Percentiles rank a stretch among this genome's conserved stretches.
These are phyloP conservation scores for Casuarius casuarius DNA, from an alignment of 2,113 vertebrate genomes.

Conservation along the genomic window DNA sequence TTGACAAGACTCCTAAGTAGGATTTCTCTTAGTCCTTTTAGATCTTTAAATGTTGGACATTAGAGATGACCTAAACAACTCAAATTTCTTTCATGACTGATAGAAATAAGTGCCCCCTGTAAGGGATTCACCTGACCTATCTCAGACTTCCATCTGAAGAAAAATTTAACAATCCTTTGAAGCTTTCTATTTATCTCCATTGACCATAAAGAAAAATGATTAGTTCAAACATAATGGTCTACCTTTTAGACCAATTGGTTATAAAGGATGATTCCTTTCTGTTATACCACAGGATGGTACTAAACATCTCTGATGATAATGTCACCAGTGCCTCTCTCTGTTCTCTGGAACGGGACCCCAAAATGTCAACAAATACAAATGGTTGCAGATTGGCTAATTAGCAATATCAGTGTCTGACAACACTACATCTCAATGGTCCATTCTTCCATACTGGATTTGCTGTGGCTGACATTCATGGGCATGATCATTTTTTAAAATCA, in stretches of 20 bases:
- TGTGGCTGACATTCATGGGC: accelerated
- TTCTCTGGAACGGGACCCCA: not conserved
- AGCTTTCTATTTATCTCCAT: not conserved
- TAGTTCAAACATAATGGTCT: not conserved
- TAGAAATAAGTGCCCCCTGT: not conserved
- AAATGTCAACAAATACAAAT: not conserved
- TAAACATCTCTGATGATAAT: not conserved
- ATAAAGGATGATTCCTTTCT: not conserved
- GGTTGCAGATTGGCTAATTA: not conserved
- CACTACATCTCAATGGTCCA: not conserved
- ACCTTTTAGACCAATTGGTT: not conserved
- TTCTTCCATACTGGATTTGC: not conserved
- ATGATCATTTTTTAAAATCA: not conserved
- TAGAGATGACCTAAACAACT: not conserved
- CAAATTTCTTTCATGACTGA: not conserved
- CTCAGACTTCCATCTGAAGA: not conserved
- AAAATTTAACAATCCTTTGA: not conserved
- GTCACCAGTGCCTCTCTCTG: not conserved
- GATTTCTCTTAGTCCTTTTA: not conserved
- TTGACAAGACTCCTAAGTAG: too few species aligned
- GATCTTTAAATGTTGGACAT: not conserved
- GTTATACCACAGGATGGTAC: not conserved
- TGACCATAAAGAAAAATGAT: not conserved
- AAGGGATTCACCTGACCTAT: not conserved
- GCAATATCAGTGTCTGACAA: not conserved